phyloP scores from a whole-genome alignment of 2,888 invertebrate genomes.

The Ectropis crepuscularia region DNA sequence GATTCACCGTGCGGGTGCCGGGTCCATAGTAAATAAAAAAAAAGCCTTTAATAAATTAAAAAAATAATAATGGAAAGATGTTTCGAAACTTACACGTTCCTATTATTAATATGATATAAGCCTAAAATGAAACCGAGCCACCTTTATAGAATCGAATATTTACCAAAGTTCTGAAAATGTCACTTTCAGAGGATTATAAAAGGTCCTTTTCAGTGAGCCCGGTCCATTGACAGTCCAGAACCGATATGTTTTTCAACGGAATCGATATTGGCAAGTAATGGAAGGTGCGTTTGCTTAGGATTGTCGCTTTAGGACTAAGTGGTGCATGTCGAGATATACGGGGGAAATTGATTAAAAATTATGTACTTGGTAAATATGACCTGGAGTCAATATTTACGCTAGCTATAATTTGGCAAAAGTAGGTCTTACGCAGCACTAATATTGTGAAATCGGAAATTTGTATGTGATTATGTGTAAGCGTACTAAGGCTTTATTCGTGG shows the following conservation, averaged over 20 bases:
- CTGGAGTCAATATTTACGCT: no score
- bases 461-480: background rate
- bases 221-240: conserved; percentile 14
- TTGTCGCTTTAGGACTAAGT: conserved; percentile 22
- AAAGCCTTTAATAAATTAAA: no score
- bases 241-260: conserved; percentile 30
- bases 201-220: conserved; percentile 11
- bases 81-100: no score
- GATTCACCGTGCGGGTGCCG: no score
- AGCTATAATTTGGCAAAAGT: no score
- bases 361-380: no score
- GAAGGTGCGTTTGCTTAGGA: conserved; percentile 28
- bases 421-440: no score
- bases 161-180: background rate
- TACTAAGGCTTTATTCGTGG: no score
- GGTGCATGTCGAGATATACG: conserved; percentile 5
- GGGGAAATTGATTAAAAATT: conserved; percentile 2
- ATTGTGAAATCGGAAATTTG: background rate
- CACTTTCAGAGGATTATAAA: conserved; percentile 13
- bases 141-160: background rate
- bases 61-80: no score
- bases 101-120: no score
- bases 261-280: conserved; percentile 27
- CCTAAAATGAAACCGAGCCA: no score
- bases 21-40: no score